phyloP scores from a whole-genome alignment of 2,888 invertebrate species.

The Drosophila setosimentum region DNA sequence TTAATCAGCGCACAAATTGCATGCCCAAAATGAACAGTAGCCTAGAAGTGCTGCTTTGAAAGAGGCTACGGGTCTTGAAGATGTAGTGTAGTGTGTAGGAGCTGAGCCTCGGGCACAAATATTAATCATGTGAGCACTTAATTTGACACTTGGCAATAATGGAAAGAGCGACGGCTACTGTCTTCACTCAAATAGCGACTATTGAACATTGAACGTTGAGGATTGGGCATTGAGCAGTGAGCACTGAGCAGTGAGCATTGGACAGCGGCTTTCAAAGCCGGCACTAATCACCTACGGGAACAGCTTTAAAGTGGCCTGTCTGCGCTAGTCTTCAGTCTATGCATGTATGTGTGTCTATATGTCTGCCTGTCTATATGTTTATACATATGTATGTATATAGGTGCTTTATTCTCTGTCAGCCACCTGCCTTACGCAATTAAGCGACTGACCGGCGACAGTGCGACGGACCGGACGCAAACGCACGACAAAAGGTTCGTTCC shows the following conservation, averaged over 20 bases:
- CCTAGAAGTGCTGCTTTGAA: slow-evolving; percentile 5
- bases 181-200: slow-evolving; percentile 8
- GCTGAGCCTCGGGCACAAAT: slow-evolving; percentile 39
- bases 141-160: slow-evolving; percentile 80
- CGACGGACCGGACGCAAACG: slow-evolving; percentile 44
- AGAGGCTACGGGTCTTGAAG: not conserved
- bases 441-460: slow-evolving; percentile 52
- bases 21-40: slow-evolving; percentile 49
- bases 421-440: slow-evolving; percentile 81
- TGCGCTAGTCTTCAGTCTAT: slow-evolving; percentile 20
- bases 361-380: not conserved
- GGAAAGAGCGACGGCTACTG: slow-evolving; percentile 67
- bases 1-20: slow-evolving; percentile 74
- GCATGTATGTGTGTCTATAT: not conserved
- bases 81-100: slow-evolving; percentile 13
- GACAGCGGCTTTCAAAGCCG: slow-evolving; percentile 44
- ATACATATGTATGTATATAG: slow-evolving; percentile 28
- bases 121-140: slow-evolving; percentile 79
- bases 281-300: slow-evolving; percentile 76
- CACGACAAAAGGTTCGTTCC: slow-evolving; percentile 68
- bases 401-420: slow-evolving; percentile 75
- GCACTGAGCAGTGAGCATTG: not conserved
- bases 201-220: slow-evolving; percentile 9
- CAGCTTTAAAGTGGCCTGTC: slow-evolving; percentile 77
- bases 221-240: slow-evolving; percentile 5